Percentiles rank a stretch among this genome's conserved stretches.
These are phyloP conservation scores for Odontothrips loti DNA, from an alignment of 2,888 invertebrate genomes.

Conservation along the genomic window DNA sequence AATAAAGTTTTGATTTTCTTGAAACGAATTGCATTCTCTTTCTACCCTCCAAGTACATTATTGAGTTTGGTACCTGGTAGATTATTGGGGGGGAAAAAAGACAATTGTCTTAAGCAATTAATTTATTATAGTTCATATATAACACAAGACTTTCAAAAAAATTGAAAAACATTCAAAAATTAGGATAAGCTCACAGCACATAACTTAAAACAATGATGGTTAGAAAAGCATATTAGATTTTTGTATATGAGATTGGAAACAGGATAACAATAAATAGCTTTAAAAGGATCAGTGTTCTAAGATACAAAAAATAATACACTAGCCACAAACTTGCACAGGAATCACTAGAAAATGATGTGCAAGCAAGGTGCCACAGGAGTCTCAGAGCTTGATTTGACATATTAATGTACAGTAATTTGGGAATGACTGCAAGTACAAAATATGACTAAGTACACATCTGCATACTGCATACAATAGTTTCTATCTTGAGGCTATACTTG, in stretches of 20 bases:
- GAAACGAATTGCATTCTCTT: not conserved
- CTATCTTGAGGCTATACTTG: not conserved
- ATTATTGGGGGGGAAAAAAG: not conserved
- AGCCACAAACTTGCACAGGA: not conserved
- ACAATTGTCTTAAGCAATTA: not conserved
- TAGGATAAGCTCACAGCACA: conserved; percentile 1
- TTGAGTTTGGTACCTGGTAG: not conserved
- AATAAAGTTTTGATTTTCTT: not conserved
- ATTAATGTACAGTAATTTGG: not conserved
- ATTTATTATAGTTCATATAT: not conserved
- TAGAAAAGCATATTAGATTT: not conserved
- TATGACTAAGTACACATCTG: conserved; percentile 12
- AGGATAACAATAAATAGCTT: not conserved
- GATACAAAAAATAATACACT: not conserved
- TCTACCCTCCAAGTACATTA: no score
- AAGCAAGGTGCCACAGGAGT: not conserved
- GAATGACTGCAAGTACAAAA: not conserved
- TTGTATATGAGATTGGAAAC: not conserved
- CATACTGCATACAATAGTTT: not conserved
- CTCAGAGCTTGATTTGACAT: not conserved
- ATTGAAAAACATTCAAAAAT: not conserved
- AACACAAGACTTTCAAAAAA: not conserved
- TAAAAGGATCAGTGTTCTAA: not conserved
- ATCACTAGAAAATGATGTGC: not conserved
- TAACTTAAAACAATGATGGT: not conserved